Base-by-base conservation (phyloP, 2,797 vertebrate species). In the Nannoperca obscura region DNA sequence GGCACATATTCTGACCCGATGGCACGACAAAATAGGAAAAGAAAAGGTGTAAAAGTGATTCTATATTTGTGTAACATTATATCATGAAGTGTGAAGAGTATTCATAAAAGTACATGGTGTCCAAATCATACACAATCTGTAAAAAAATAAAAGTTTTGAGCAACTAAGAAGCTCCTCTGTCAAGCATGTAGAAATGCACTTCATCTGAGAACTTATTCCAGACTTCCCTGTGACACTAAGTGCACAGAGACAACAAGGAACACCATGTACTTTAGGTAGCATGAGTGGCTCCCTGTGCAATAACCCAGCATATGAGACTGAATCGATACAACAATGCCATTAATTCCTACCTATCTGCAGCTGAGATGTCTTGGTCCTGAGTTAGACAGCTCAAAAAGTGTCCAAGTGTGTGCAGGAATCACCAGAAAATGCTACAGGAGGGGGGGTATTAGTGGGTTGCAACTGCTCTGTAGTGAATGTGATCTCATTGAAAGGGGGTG, bases 341-440 rank as follows among this genome's bases (percentile, higher is more conserved):
- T 14, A 11, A 30, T 38, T 47, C 87, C 57, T 88, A 93, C 90
- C 90, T 85, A 77, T 55, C 54, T 80, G 82, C 83, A 76, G 88
- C 81, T 36, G 84, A 79, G 75, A 81, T 1, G 84, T 76, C 78
- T 38, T 20, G 76, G 78, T 91, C 82, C 71, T 78, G 74, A 76
- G 74, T 49, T 7, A 10, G 75, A 54, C 47, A 10, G 73, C 50
- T 13, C 30, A 32, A 71, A 34, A 76, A 38, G 64, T 74, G 59
- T 27, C 19, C 59, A 3, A 62, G 22, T 24, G 69, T 59, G 55
- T 63, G 80, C 66, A 77, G 76, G 52, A 82, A 60, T 27, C 66
- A 82, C 12, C 9, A 47, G 72, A 60, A 71, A 74, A 72, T 38
- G 63, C 42, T 36, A 30, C 11, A 13, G 38, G 38, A n/a, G 27